phyloP scores from a whole-genome alignment of 2,113 vertebrate genomes.

The Nesogale talazaci region DNA sequence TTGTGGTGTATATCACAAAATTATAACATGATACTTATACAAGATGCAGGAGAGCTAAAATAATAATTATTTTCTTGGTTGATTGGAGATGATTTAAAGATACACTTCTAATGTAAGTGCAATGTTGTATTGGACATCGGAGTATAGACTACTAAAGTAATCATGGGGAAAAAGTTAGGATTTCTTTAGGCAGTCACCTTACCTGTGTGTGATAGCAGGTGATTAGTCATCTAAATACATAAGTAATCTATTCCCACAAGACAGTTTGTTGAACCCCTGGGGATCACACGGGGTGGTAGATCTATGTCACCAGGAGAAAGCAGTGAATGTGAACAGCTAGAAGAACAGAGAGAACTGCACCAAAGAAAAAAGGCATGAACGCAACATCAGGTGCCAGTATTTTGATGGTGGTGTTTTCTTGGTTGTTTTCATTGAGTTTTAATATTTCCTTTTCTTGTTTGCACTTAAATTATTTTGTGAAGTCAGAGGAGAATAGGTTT shows the following conservation, averaged over 20 bases:
- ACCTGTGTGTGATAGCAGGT: background rate
- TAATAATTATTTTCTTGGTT: background rate
- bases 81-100: background rate
- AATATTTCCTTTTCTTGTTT: too few species aligned
- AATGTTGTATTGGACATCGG: background rate
- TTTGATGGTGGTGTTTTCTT: too few species aligned
- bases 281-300: too few species aligned
- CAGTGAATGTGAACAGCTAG: too few species aligned
- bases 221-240: background rate
- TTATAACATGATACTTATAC: background rate
- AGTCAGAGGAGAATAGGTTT: too few species aligned
- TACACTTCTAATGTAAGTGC: background rate
- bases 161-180: rapidly evolving
- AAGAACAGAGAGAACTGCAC: too few species aligned
- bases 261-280: rapidly evolving
- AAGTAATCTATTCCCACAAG: background rate
- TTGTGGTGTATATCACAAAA: background rate
- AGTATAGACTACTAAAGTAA: background rate
- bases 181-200: background rate
- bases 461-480: too few species aligned
- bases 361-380: too few species aligned
- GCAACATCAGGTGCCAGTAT: too few species aligned
- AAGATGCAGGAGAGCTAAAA: too few species aligned
- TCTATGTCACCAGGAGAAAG: too few species aligned
- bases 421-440: too few species aligned